Evolutionary conservation across 1,140 invertebrate genomes (phyloP), one percentile per base, ranked within the genome.

Genomic region (Danaus melanippus): DNA sequence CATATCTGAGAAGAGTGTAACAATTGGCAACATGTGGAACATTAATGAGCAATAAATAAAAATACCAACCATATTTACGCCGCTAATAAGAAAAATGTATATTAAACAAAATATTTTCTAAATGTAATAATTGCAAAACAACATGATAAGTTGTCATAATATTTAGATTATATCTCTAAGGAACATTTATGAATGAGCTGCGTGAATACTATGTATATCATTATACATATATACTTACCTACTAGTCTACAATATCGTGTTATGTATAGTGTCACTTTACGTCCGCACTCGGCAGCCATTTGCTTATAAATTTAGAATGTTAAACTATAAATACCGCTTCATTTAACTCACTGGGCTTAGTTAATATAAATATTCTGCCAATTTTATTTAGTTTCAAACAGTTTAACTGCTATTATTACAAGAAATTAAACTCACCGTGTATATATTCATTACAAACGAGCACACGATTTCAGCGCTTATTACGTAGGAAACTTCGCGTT

Each of bases 381-480:
- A 39, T 42, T 50, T 40, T 49, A 42, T 59, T 53, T 51, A 42
- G 39, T 53, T 58, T 55, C 9, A 59, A 53, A 61, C 54, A 47
- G 59, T 50, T 59, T 51, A 48, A 58, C 42, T 50, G 45, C 47
- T 63, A 62, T 55, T 66, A 57, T 65, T 63, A 60, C 50, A 71
- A 73, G 76, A 61, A 66, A 67, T 73, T 64, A 69, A 81, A 82
- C 83, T 86, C 74, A 85, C 82, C 80, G 61, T 71, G 67, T 71
- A 70, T 67, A 65, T 79, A 71, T 79, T 77, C 79, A 82, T 78
- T 71, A 69, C 52, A 67, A 74, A 74, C 62, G 75, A 75, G 65
- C 79, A 86, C 79, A 86, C 81, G 78, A 86, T 86, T 84, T 84
- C 81, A 84, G 83, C 75, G 80, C 83, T 83, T 86, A 86, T 86